Evolutionary conservation across 2,888 invertebrate genomes (phyloP).

Genomic region (Argyresthia albistria): DNA sequence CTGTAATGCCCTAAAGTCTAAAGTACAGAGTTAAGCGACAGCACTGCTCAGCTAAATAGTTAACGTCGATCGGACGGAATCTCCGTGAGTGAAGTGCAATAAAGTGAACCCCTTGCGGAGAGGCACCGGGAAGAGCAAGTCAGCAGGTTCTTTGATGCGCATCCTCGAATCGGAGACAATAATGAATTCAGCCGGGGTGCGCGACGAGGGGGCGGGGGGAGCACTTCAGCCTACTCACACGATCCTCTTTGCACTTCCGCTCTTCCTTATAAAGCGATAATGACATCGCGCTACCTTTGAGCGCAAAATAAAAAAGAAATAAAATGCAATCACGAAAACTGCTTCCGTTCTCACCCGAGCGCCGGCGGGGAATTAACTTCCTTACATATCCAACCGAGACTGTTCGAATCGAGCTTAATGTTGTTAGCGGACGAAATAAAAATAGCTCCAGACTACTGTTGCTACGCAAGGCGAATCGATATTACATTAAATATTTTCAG

Average conservation of each 20-base stretch:
- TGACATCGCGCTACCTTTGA: slow-evolving; percentile 48
- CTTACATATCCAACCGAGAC: not conserved
- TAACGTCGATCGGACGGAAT: slow-evolving; percentile 34
- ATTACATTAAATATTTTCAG: not conserved
- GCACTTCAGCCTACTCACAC: slow-evolving; percentile 46
- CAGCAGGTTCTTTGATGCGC: slow-evolving; percentile 66
- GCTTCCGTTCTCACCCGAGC: slow-evolving; percentile 9
- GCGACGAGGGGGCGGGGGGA: slow-evolving; percentile 16
- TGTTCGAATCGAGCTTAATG: no score
- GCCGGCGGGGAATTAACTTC: slow-evolving; percentile 3
- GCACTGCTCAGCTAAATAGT: slow-evolving; percentile 10
- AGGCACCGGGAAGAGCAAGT: slow-evolving; percentile 34
- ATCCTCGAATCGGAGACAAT: slow-evolving; percentile 53
- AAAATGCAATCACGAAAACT: slow-evolving; percentile 43
- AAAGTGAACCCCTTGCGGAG: slow-evolving; percentile 39
- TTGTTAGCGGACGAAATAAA: no score
- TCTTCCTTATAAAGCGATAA: slow-evolving; percentile 59
- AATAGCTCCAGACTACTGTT: no score
- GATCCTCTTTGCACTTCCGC: slow-evolving; percentile 58
- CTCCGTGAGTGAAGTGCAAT: slow-evolving; percentile 42
- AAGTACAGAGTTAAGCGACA: not conserved
- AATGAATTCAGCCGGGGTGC: slow-evolving; percentile 56
- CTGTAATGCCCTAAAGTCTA: not conserved
- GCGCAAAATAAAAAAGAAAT: slow-evolving; percentile 46
- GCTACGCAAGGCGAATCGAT: not conserved